Evolutionary conservation across 2,113 vertebrate species (phyloP).

Genomic region (Protobothrops mucrosquamatus): DNA sequence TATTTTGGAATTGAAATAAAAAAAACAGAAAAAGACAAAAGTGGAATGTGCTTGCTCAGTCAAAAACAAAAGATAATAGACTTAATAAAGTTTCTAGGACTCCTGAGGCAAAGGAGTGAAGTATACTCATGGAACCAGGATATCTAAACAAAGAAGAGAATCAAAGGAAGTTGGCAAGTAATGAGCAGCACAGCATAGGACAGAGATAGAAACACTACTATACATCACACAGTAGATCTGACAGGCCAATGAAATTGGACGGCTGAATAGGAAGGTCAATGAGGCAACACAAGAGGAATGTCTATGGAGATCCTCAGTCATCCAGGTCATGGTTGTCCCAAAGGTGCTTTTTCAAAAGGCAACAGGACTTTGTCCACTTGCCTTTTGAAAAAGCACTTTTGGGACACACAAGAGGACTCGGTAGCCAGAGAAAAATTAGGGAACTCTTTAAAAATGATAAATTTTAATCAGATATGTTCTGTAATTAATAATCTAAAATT

Average conservation of each 20-base stretch:
- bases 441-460: not conserved
- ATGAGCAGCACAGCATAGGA: not conserved
- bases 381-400: not conserved
- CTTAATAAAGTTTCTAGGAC: not conserved
- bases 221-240: not conserved
- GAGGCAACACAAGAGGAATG: not conserved
- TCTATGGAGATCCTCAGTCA: not conserved
- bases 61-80: not conserved
- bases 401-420: not conserved
- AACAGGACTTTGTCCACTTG: not conserved
- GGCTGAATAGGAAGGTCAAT: not conserved
- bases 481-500: not conserved
- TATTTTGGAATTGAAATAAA: not conserved
- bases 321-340: not conserved
- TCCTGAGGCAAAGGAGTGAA: not conserved
- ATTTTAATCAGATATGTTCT: not conserved
- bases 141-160: not conserved
- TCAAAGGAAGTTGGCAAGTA: too few relatives aligned
- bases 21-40: not conserved
- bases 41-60: not conserved
- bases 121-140: not conserved
- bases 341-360: too few relatives aligned
- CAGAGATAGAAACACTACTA: not conserved
- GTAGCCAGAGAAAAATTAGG: not conserved
- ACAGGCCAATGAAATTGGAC: not conserved